Base-by-base conservation (phyloP, 1,140 invertebrate genomes). In the Palaemon carinicauda region DNA sequence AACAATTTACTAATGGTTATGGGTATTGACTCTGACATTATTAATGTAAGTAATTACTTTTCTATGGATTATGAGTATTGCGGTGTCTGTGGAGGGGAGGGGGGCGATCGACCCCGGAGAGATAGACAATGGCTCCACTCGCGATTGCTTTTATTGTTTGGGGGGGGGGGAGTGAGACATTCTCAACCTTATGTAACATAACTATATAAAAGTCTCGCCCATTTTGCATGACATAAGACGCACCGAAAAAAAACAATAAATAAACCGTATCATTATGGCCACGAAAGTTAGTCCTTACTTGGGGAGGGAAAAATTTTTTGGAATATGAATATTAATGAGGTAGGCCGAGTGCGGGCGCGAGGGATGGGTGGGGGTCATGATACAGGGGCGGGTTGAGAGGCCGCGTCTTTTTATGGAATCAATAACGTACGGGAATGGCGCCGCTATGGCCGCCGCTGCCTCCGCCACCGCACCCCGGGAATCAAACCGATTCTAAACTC, bases 361-460 rank as follows among this genome's bases (percentile, higher is more conserved):
- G 33, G 77, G 69, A 52, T 65, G 31, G 65, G 73, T 56, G 33
- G 27, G 81, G 51, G 75, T 51, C 41, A 69, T 80, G 81, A 14
- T 41, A 29, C 60, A 75, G 80, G 75, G 69, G 33, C 33, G 69
- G 52, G 73, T 31, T 69, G 85, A 87, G 85, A 80, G 74, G 80
- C 80, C 88, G 88, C 83, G 88, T 89, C 85, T 89, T 89, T 89
- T 89, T 89, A 89, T 89, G 88, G 86, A 89, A 89, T 89, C 88
- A 89, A 89, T 89, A 89, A 89, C 88, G 82, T 80, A 85, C 79
- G 84, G 86, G 86, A 89, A 87, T 87, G 88, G 82, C 86, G 88
- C 86, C 88, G 82, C 84, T 74, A 86, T 88, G 88, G 88, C 82
- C 86, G 86, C 86, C 80, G 69, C 80, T 69, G 50, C 82, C 86